phyloP scores from a whole-genome alignment of 1,140 invertebrate species.

The Caenorhabditis inopinata region DNA sequence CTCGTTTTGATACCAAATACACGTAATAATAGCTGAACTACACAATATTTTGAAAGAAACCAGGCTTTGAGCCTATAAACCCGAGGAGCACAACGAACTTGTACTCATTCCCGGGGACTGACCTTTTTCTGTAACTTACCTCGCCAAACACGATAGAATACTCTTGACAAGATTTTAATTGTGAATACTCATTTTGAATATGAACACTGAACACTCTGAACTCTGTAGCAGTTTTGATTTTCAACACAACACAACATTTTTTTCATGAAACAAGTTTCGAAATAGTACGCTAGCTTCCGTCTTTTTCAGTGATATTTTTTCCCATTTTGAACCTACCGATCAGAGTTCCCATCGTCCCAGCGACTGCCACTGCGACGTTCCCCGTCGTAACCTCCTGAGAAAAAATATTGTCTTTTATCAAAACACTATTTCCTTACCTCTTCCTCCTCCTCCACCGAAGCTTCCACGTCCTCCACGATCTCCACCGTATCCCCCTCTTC shows the following conservation, averaged over 20 bases:
- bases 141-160: neutral
- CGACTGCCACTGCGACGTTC: neutral
- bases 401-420: neutral
- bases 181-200: neutral
- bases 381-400: neutral
- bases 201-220: conserved; percentile 25
- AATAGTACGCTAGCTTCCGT: no score
- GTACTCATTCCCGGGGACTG: neutral
- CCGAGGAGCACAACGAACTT: neutral
- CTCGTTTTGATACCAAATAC: conserved; percentile 7
- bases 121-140: conserved; percentile 12
- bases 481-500: neutral
- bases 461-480: neutral
- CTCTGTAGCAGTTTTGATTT: conserved; percentile 22
- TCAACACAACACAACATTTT: conserved; percentile 25
- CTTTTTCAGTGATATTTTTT: no score
- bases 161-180: neutral
- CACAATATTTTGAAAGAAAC: conserved; percentile 17
- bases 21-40: conserved; percentile 25
- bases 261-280: no score
- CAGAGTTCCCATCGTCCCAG: conserved; percentile 14
- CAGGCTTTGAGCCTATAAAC: neutral
- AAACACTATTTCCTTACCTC: neutral
- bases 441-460: neutral
- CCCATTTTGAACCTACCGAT: neutral